Base-by-base conservation (phyloP, 2,888 invertebrate genomes). In the Athrips mouffetella region DNA sequence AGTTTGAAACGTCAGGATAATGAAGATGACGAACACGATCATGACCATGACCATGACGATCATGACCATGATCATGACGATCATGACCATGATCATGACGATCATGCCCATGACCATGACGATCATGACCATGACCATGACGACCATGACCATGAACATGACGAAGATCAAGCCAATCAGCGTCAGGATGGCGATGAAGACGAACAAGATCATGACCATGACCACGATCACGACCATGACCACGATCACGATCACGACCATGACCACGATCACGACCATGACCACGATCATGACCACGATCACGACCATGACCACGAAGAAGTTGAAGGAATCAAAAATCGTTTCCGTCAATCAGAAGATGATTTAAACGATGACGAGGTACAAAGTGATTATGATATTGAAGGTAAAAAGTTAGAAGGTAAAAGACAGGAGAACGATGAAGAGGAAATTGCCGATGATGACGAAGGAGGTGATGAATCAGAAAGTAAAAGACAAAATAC, bases 21-120 rank as follows among this genome's bases (percentile, higher is more conserved):
- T 3, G 37, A 48, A 8, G 48, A 51, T 13, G 50, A 39, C 5
- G 50, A 56, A 15, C 40, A 42, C 3, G 51, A 60, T 21, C 18
- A 33, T 3, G 31, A 47, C 20, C 21, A 20, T 2, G 29, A 47
- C 20, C 29, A 47, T 3, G 33, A 46, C 15, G 20, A 23, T 2
- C 44, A 47, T 16, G 20, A 44, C 1, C 30, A 29, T 11, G 40
- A 51, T 3, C 33, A 51, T 10, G 39, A 47, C 13, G 13, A 33
- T 18, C 35, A 48, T 20, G 49, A 41, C 18, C 16, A 40, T 2
- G 16, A 40, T 21, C 16, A 40, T 8, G 16, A 44, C 6, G 16
- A 41, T 35, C 20, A 47, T 10, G 27, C 40, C 1, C 18, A 33
- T 4, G 29, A 33, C 11, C 27, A 46, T 21, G 27, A 46, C 3